Evolutionary conservation across 2,888 invertebrate species (phyloP), one percentile per base, ranked within the genome.

Genomic region (Orchesellides sinensis): DNA sequence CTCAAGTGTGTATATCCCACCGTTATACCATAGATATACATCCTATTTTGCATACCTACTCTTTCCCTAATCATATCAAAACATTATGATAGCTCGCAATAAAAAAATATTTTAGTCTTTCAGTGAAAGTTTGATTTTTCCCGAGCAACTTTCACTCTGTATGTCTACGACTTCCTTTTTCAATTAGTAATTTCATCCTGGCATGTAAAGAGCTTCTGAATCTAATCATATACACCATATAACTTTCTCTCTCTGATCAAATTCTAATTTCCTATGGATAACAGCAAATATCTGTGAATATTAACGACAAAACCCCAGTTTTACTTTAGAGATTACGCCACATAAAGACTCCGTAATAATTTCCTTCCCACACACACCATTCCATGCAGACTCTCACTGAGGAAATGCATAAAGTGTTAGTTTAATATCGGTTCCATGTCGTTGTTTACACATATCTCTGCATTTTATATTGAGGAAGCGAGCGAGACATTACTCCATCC

Each of bases 351-450:
- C 25, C 49, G 49, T 49, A 68, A 70, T 70, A 21, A 70, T 56
- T 56, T 70, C 68, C 70, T 69, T 69, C 56, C 70, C 21, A n/a
- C 14, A 59, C 14, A 59, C 8, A 23, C n/a, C 23, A 25, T n/a
- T 40, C 14, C 2, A 32, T 32, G 32, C 32, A 32, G 10, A 32
- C 32, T 6, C 32, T 6, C 10, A 8, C 10, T n/a, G n/a, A n/a
- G n/a, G 10, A 40, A 14, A 40, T 23, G n/a, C 59, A 59, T 49
- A 17, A 17, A 10, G 19, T n/a, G 2, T 2, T 17, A 52, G 52
- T 17, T 21, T n/a, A 17, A 10, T 10, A 21, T 52, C n/a, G 17
- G 19, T n/a, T 52, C 17, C n/a, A 52, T 52, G 49, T 49, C 8
- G 49, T 4, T 14, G 14, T 32, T 6, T 32, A 32, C 32, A 6